Evolutionary conservation across 2,797 vertebrate genomes (phyloP), one percentile per base, ranked within the genome.

Genomic region (Prionace glauca): DNA sequence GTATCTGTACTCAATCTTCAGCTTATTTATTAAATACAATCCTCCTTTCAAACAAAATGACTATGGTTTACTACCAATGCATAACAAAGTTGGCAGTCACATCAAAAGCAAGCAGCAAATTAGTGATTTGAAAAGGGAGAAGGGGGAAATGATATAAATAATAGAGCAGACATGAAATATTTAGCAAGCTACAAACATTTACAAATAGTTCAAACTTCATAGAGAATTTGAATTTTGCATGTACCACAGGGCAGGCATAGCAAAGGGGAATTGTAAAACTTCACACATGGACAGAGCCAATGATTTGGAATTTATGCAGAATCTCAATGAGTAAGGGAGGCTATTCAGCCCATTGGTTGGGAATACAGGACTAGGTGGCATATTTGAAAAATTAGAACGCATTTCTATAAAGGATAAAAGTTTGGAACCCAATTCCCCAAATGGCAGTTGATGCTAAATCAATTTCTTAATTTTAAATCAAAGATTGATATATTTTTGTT

Each of bases 41-140:
- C 29, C 32, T 22, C n/a, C 60, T 65, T n/a, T 36, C 65, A 67
- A 91, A 91, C 88, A 91, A 91, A 91, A 18, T 67, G 56, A 36
- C 16, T 65, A 7, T n/a, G 88, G 24, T 90, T 90, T 91, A n/a
- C 7, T 10, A 36, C 18, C 32, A 9, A 65, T n/a, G 12, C 88
- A 67, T 90, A 90, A n/a, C 32, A 7, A 36, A 91, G 88, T 67
- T 32, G n/a, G 32, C 32, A 91, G 60, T 18, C 18, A 16, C 88
- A 91, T 91, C 32, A 91, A 91, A 91, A 67, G 32, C 88, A 67
- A 81, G 22, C 88, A 91, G 88, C 62, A 91, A 91, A 62, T n/a
- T 67, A 67, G 67, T 32, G 62, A 67, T 67, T 67, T 36, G 26
- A 32, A 91, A 91, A 91, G 60, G 60, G 87, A 90, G 29, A 60